Conservation (phyloP, 2,797 vertebrate genomes). For the Zenarchopterus dispar region DNA sequence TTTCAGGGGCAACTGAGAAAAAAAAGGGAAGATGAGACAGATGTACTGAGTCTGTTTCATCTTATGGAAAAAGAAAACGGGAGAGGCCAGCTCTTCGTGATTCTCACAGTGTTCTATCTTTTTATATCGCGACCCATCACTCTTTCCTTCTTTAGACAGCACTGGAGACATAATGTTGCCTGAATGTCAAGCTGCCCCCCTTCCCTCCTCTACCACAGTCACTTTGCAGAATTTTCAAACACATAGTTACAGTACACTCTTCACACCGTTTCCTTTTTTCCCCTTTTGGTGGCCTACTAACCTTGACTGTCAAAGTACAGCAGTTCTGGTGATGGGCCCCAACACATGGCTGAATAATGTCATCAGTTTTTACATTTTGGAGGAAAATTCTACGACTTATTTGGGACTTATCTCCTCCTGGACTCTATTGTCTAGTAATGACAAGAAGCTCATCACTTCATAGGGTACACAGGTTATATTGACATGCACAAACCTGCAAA, state of each 20-base stretch:
- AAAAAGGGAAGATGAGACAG: slow-evolving; percentile 80
- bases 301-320: slow-evolving; percentile 31
- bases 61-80: slow-evolving; percentile 75
- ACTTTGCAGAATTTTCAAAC: slow-evolving; percentile 65
- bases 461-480: too few relatives aligned
- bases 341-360: slow-evolving; percentile 4
- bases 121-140: slow-evolving; percentile 74
- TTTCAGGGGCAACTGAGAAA: slow-evolving; percentile 80
- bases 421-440: too few relatives aligned
- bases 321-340: slow-evolving; percentile 19
- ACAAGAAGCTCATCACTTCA: too few relatives aligned
- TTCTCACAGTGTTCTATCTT: slow-evolving; percentile 74
- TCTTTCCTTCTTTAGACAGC: slow-evolving; percentile 80
- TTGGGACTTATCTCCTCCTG: not conserved
- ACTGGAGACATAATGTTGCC: slow-evolving; percentile 80
- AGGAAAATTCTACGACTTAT: not conserved
- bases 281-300: slow-evolving; percentile 62
- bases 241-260: slow-evolving; percentile 45
- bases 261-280: slow-evolving; percentile 52
- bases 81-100: slow-evolving; percentile 74
- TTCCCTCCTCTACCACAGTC: slow-evolving; percentile 59
- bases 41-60: slow-evolving; percentile 82
- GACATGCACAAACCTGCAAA: too few relatives aligned
- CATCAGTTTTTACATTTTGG: not conserved
- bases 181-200: slow-evolving; percentile 68